A percentile compares a stretch with the other conserved stretches of the same genome.
phyloP scores from a whole-genome alignment of 2,888 invertebrate species.

The Crossocerus cetratus region DNA sequence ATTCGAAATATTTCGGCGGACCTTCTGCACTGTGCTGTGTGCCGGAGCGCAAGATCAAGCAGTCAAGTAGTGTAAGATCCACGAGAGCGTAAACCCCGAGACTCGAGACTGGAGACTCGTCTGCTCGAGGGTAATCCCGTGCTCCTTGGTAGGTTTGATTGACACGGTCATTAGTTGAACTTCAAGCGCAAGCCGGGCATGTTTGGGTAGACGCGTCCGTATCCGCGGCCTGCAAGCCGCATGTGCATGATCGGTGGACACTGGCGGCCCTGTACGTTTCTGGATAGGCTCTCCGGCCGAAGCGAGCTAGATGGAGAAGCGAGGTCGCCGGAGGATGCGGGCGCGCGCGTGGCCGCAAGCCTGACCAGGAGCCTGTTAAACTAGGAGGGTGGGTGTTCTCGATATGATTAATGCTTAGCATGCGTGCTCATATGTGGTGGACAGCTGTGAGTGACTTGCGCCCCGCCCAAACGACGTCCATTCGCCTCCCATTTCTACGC shows the following conservation, averaged over 20 bases:
- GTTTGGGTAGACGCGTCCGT: constrained; percentile 4
- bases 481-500: constrained; percentile 34
- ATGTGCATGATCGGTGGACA: constrained; percentile 55
- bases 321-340: constrained; percentile 19
- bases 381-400: constrained; percentile 50
- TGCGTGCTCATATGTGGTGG: constrained; percentile 62
- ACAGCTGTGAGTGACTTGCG: constrained; percentile 70
- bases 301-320: constrained; percentile 12
- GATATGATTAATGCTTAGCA: constrained; percentile 69
- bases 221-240: constrained; percentile 22
- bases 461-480: constrained; percentile 60
- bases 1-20: constrained; percentile 8
- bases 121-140: no score
- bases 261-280: constrained; percentile 21
- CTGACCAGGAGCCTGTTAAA: constrained; percentile 5
- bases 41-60: no score
- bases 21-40: no score
- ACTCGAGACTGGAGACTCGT: no score
- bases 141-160: no score
- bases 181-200: constrained; percentile 43
- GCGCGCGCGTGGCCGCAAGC: constrained; percentile 6
- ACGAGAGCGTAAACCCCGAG: no score
- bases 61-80: no score
- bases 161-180: constrained; percentile 61
- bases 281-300: constrained; percentile 7